phyloP scores from a whole-genome alignment of 2,797 vertebrate genomes.

The Salmo trutta region DNA sequence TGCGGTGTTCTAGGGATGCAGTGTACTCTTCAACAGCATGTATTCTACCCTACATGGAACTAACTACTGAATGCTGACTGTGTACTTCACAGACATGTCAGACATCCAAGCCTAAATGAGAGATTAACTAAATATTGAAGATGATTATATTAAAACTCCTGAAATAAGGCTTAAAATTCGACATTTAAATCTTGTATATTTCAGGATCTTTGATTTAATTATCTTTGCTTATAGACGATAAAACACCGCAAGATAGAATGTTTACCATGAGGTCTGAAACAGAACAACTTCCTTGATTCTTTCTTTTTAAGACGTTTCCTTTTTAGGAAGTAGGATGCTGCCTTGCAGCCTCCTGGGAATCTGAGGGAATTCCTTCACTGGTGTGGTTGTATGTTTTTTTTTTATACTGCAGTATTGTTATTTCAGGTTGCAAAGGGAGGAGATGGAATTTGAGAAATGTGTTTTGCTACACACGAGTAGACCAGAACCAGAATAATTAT shows the following conservation, averaged over 20 bases:
- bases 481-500: slow-evolving; percentile 12
- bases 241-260: slow-evolving; percentile 33
- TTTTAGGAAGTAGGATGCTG: slow-evolving; percentile 86
- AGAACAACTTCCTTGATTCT: slow-evolving; percentile 71
- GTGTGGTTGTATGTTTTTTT: slow-evolving; percentile 59
- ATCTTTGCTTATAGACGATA: neutral
- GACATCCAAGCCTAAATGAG: slow-evolving; percentile 4
- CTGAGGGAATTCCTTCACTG: slow-evolving; percentile 87
- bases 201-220: slow-evolving; percentile 6
- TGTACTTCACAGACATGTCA: neutral
- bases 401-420: slow-evolving; percentile 52
- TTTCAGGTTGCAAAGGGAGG: slow-evolving; percentile 35
- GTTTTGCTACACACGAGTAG: neutral
- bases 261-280: slow-evolving; percentile 66
- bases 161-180: too few relatives aligned
- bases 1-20: neutral
- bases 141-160: neutral
- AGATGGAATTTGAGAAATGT: slow-evolving; percentile 49
- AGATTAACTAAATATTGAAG: neutral
- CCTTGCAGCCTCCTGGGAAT: slow-evolving; percentile 78
- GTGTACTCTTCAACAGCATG: neutral
- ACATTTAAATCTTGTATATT: neutral
- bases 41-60: slow-evolving; percentile 1
- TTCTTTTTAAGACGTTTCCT: slow-evolving; percentile 76
- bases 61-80: neutral